These are phyloP conservation scores for Trichogramma evanescens DNA, from an alignment of 2,888 invertebrate species.

Conservation along the genomic window DNA sequence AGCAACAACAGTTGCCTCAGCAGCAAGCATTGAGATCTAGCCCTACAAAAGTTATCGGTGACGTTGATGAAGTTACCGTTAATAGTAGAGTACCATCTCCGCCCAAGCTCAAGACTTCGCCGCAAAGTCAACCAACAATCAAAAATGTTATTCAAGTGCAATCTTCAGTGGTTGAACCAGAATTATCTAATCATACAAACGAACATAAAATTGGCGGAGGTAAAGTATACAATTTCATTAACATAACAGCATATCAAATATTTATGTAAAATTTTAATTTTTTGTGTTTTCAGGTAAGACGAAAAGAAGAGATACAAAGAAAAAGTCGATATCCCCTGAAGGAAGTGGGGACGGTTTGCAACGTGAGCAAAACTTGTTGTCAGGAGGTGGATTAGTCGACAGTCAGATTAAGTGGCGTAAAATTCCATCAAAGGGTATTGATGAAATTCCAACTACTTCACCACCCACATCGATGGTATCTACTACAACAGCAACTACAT, in stretches of 20 bases:
- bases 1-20: neutral
- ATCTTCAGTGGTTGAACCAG: slow-evolving; percentile 35
- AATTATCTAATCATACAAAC: slow-evolving; percentile 41
- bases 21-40: slow-evolving; percentile 23
- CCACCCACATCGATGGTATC: slow-evolving; percentile 34
- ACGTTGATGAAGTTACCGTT: slow-evolving; percentile 43
- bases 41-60: slow-evolving; percentile 40
- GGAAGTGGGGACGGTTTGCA: slow-evolving; percentile 39
- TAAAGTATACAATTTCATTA: slow-evolving; percentile 23
- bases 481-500: neutral
- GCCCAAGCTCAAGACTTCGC: slow-evolving; percentile 38
- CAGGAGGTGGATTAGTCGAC: slow-evolving; percentile 45
- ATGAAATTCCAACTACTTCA: slow-evolving; percentile 41
- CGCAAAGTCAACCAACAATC: slow-evolving; percentile 31
- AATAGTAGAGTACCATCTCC: slow-evolving; percentile 46
- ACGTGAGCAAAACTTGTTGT: slow-evolving; percentile 47
- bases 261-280: slow-evolving; percentile 1
- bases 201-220: slow-evolving; percentile 47
- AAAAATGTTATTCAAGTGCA: slow-evolving; percentile 30
- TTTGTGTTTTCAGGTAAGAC: slow-evolving; percentile 38
- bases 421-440: slow-evolving; percentile 39
- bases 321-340: slow-evolving; percentile 54
- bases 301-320: slow-evolving; percentile 55
- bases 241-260: neutral
- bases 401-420: slow-evolving; percentile 44